Evolutionary conservation across 2,888 invertebrate species (phyloP), one percentile per base, ranked within the genome.

Genomic region (Zelleria hepariella): DNA sequence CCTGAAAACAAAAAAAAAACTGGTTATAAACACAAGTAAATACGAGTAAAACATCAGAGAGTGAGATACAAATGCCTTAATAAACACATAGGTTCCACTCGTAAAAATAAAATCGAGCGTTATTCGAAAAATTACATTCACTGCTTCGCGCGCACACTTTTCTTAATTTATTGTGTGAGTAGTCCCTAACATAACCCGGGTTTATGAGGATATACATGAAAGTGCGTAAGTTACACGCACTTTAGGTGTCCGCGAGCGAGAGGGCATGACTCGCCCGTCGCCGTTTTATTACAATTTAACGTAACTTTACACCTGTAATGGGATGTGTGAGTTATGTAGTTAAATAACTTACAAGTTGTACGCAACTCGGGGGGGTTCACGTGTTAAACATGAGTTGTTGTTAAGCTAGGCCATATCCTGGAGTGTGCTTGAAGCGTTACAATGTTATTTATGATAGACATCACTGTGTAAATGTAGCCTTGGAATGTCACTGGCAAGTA

Each of bases 361-460:
- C 61, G 59, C 59, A 60, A 62, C 62, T 62, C 57, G 57, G 61
- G 61, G 61, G 61, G 63, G 62, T 61, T 63, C 62, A 57, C 59
- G 61, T 62, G 62, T 62, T 62, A 62, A 63, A 61, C 61, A 62
- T 8, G 57, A 47, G 57, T 57, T 48, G 57, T 57, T 58, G 63
- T 61, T 62, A 63, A 62, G 63, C 62, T 58, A 52, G 52, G 57
- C 20, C 48, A 57, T 48, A 57, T 57, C 57, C 48, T 20, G 57
- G 15, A 48, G 24, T 23, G 25, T 48, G 57, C 48, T 57, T 48
- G 21, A 47, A n/a, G 18, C 57, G 21, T 57, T 48, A 57, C 48
- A 57, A 8, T 57, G 57, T 57, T 23, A 57, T 57, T 57, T 57
- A 57, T n/a, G 57, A 48, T 84, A 87, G 88, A 87, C 80, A 88